Conservation (phyloP, 2,797 vertebrate genomes). For the Melopsittacus undulatus region DNA sequence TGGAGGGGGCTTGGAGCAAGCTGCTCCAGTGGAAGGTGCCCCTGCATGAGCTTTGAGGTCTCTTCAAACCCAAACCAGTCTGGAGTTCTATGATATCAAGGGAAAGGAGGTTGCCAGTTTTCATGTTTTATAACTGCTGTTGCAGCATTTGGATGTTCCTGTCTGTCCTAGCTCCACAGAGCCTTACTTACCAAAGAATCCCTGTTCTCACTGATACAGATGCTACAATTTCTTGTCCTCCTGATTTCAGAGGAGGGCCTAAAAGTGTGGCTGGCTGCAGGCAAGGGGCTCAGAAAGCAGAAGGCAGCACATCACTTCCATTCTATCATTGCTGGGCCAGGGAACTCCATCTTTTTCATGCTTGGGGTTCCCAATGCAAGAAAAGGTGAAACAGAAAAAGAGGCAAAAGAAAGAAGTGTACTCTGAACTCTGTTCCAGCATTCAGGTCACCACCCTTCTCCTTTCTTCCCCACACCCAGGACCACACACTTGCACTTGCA, state of each 20-base stretch:
- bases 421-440: slow-evolving; percentile 45
- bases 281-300: background rate
- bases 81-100: background rate
- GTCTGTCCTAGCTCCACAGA: background rate
- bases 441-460: slow-evolving; percentile 61
- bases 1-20: background rate
- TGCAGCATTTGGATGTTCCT: background rate
- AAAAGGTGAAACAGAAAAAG: background rate
- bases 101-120: background rate
- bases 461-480: slow-evolving; percentile 51
- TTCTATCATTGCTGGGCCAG: background rate
- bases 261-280: background rate
- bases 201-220: background rate
- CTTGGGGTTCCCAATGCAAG: background rate
- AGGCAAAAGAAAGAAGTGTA: background rate
- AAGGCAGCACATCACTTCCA: background rate
- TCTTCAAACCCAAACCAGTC: background rate
- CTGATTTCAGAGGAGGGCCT: background rate
- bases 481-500: slow-evolving; percentile 55
- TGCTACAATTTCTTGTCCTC: background rate
- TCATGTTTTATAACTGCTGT: background rate
- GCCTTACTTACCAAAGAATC: background rate
- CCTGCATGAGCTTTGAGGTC: background rate
- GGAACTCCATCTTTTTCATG: background rate
- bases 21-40: background rate